Evolutionary conservation across 2,113 vertebrate genomes (phyloP).

Genomic region (Upupa epops): DNA sequence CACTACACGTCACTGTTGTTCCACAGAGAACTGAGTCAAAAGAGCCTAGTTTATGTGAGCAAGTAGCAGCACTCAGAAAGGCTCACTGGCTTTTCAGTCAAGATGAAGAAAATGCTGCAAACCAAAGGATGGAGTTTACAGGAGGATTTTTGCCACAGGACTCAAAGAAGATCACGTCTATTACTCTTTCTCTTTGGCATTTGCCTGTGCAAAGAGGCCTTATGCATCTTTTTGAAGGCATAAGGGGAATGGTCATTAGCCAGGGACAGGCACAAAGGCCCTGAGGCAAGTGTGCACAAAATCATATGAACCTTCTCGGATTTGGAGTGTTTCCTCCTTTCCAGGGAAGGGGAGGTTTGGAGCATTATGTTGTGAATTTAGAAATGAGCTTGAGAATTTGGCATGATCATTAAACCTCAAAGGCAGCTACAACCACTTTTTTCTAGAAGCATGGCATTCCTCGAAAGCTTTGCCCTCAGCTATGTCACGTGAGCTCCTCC

Average conservation of each 20-base stretch:
- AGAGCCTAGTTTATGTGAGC: background rate
- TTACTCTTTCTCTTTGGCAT: background rate
- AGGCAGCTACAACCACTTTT: background rate
- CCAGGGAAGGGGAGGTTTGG: background rate
- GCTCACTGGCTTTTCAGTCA: background rate
- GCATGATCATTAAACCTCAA: background rate
- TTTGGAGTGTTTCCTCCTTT: background rate
- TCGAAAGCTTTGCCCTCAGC: background rate
- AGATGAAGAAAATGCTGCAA: background rate
- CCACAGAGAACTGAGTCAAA: background rate
- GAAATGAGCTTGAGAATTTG: background rate
- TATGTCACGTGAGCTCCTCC: background rate
- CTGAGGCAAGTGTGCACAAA: background rate
- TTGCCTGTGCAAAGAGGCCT: background rate
- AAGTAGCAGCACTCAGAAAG: background rate
- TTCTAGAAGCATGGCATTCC: background rate
- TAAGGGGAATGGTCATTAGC: background rate
- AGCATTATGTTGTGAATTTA: background rate
- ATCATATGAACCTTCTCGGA: background rate
- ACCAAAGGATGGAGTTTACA: background rate
- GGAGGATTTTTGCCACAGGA: background rate
- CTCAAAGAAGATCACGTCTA: background rate
- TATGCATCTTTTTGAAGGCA: background rate
- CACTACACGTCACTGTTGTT: conserved; percentile 59
- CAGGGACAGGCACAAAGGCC: background rate